Conservation (phyloP, 2,888 invertebrate species). For the Drosophila ezoana region DNA sequence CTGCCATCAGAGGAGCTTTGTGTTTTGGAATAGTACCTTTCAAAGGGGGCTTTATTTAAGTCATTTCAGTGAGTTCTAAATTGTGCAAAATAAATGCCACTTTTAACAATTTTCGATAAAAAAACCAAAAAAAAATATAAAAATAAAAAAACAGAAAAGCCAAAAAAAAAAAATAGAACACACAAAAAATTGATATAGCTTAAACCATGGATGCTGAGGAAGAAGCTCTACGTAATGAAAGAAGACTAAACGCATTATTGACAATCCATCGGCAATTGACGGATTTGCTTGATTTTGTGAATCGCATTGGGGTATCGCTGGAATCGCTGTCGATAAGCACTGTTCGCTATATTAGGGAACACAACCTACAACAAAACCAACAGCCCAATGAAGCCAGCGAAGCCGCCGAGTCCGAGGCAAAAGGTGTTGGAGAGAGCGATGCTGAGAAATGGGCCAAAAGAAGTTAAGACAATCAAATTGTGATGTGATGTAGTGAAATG, state of each 20-base stretch:
- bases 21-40: neutral
- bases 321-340: slow-evolving; percentile 1
- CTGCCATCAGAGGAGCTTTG: neutral
- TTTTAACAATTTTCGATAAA: neutral
- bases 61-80: slow-evolving; percentile 9
- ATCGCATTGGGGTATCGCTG: slow-evolving; percentile 5
- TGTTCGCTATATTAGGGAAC: neutral
- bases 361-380: neutral
- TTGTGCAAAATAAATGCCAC: slow-evolving; percentile 4
- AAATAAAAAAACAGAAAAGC: neutral
- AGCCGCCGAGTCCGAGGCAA: neutral
- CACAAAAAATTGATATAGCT: neutral
- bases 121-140: neutral
- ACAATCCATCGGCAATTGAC: slow-evolving; percentile 1
- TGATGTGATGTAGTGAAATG: neutral
- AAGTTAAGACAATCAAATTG: neutral
- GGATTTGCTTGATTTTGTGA: neutral
- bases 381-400: neutral
- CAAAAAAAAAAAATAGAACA: neutral
- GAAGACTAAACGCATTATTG: neutral
- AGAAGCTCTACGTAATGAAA: neutral
- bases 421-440: slow-evolving; percentile 2
- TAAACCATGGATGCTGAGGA: slow-evolving; percentile 6
- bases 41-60: neutral
- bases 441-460: slow-evolving; percentile 7